A percentile compares a stretch with the other conserved stretches of the same genome.
phyloP scores from a whole-genome alignment of 2,888 invertebrate genomes.

The Punctoribates punctum region DNA sequence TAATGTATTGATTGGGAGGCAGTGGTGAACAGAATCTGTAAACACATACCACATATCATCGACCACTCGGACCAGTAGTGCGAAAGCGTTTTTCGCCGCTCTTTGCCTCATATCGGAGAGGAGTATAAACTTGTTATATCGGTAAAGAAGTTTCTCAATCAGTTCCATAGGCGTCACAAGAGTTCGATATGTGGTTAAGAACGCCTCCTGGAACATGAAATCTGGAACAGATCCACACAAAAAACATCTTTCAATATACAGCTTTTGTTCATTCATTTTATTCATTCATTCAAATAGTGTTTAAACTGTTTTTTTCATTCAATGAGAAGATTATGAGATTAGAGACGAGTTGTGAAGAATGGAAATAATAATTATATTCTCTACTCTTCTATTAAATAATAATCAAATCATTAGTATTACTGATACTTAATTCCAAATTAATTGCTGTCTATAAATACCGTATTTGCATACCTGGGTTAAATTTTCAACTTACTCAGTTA shows the following conservation, averaged over 20 bases:
- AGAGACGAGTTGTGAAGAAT: no score
- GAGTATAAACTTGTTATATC: slow-evolving; percentile 68
- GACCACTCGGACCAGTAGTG: slow-evolving; percentile 86
- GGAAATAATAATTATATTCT: no score
- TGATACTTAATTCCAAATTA: neutral
- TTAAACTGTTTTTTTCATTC: no score
- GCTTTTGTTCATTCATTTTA: neutral
- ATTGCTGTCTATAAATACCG: no score
- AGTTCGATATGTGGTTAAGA: slow-evolving; percentile 94
- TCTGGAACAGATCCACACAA: slow-evolving; percentile 59
- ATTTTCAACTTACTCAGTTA: no score
- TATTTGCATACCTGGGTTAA: no score
- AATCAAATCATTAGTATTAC: neutral
- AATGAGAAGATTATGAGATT: no score
- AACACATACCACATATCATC: slow-evolving; percentile 80
- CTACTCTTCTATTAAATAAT: no score
- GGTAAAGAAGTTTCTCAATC: slow-evolving; percentile 76
- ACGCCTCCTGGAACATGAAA: slow-evolving; percentile 94
- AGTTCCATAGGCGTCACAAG: slow-evolving; percentile 84
- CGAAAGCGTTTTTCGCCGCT: slow-evolving; percentile 75
- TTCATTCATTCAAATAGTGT: no score
- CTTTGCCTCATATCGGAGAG: slow-evolving; percentile 57
- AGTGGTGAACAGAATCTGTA: neutral
- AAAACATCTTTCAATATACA: neutral
- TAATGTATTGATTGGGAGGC: neutral